Evolutionary conservation across 2,113 vertebrate genomes (phyloP), one percentile per base, ranked within the genome.

Genomic region (Peromyscus leucopus): DNA sequence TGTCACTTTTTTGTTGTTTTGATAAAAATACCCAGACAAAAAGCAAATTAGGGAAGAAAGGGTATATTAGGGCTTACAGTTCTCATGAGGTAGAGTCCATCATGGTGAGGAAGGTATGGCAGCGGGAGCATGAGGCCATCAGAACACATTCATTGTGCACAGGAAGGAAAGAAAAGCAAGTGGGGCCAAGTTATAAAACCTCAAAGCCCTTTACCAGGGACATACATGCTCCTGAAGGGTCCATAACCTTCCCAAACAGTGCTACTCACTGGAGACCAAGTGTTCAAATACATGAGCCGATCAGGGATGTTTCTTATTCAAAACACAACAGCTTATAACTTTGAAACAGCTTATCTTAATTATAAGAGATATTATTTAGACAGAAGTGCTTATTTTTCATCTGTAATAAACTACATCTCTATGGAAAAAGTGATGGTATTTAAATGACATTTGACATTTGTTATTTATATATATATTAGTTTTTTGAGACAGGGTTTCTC

Each of bases 301-400:
- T 31, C 26, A 63, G 8, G 57, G 4, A 28, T 26, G 46, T 65
- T 85, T 46, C 39, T 65, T 28, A 87, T 51, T 69, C 19, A 48
- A 33, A 65, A 28, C 83, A 46, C 9, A 67, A 67, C 17, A 65
- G 22, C 1, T 33, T 87, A 0, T 11, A 90, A 67, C 57, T 94
- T 89, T 97, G 75, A 78, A 94, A 76, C 16, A 55, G 33, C 33
- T 90, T 80, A 65, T 65, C 92, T 69, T n/a, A 33, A 51, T 71
- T 80, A 24, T 84, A 87, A 79, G 8, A 83, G 33, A 89, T 36
- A 85, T 0, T 48, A 92, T 46, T 84, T 84, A 88, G 91, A 46
- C 10, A 33, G 19, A 51, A 69, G 63, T 51, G 10, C 28, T 33
- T 48, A 33, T 57, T 42, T 42, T 96, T 96, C 48, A 57, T 91